A percentile compares a stretch with the other conserved stretches of the same genome.
Conservation (phyloP, 2,113 vertebrate species). For the Oceanodroma tethys region DNA sequence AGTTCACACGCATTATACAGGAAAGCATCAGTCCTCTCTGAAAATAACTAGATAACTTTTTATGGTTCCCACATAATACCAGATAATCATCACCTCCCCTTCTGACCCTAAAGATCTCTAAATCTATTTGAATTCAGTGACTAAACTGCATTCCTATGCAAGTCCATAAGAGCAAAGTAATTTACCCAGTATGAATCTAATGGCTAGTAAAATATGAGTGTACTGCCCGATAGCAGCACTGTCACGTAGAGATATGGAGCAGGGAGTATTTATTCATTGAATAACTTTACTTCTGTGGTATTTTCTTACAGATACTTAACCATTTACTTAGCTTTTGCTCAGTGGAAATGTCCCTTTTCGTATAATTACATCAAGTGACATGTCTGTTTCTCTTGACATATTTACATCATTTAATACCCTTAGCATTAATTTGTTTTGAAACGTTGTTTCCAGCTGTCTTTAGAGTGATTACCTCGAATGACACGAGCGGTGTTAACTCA, state of each 20-base stretch:
- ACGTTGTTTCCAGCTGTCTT: background rate
- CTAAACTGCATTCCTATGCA: background rate
- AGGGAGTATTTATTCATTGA: background rate
- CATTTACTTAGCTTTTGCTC: background rate
- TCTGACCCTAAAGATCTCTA: background rate
- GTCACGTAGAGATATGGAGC: background rate
- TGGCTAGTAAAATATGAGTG: background rate
- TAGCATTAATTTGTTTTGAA: conserved; percentile 12
- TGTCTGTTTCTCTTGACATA: background rate
- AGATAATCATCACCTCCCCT: background rate
- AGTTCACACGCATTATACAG: background rate
- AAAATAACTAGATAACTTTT: background rate
- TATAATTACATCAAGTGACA: background rate
- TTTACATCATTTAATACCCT: background rate
- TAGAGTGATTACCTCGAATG: background rate
- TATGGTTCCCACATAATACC: background rate
- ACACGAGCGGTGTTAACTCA: background rate
- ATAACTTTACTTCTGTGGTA: background rate
- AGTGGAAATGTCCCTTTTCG: background rate
- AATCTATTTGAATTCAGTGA: background rate
- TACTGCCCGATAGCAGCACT: background rate
- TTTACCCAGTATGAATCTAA: background rate
- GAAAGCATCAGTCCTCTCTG: background rate
- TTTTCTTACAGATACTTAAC: background rate
- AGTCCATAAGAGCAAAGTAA: background rate